Evolutionary conservation across 2,888 invertebrate species (phyloP).

Genomic region (Nephrocerus scutellatus): DNA sequence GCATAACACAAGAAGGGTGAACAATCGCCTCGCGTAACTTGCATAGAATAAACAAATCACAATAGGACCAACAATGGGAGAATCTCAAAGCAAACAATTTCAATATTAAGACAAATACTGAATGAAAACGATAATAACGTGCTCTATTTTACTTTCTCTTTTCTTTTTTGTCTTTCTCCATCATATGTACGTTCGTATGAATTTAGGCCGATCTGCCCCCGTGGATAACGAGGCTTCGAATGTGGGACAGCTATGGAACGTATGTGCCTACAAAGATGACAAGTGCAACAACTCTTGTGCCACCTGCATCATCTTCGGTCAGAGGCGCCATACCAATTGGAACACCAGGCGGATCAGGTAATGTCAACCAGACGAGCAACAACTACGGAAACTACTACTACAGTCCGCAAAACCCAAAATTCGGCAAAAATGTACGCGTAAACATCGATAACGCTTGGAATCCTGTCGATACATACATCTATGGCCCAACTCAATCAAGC

Average conservation of each 20-base stretch:
- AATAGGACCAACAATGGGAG: no score
- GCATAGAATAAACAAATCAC: no score
- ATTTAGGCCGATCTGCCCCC: constrained; percentile 47
- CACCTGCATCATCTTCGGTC: constrained; percentile 37
- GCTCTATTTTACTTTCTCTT: constrained; percentile 6
- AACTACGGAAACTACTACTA: constrained; percentile 45
- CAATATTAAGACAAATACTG: no score
- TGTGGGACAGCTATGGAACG: constrained; percentile 65
- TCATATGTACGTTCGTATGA: constrained; percentile 2
- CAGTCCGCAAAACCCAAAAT: constrained; percentile 45
- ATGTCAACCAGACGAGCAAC: constrained; percentile 38
- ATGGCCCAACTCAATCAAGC: constrained; percentile 47
- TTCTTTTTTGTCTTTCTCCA: constrained; percentile 8
- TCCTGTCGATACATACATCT: constrained; percentile 48
- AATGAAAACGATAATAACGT: constrained; percentile 27
- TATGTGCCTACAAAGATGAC: constrained; percentile 46
- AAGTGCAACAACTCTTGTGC: constrained; percentile 42
- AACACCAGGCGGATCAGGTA: neutral
- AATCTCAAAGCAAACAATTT: no score
- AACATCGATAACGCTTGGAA: constrained; percentile 49
- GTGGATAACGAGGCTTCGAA: constrained; percentile 64
- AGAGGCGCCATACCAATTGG: constrained; percentile 35
- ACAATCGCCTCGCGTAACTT: no score
- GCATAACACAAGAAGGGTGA: no score
- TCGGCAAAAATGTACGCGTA: constrained; percentile 44